Evolutionary conservation across 2,797 vertebrate species (phyloP), one percentile per base, ranked within the genome.

Genomic region (Clamator glandarius): DNA sequence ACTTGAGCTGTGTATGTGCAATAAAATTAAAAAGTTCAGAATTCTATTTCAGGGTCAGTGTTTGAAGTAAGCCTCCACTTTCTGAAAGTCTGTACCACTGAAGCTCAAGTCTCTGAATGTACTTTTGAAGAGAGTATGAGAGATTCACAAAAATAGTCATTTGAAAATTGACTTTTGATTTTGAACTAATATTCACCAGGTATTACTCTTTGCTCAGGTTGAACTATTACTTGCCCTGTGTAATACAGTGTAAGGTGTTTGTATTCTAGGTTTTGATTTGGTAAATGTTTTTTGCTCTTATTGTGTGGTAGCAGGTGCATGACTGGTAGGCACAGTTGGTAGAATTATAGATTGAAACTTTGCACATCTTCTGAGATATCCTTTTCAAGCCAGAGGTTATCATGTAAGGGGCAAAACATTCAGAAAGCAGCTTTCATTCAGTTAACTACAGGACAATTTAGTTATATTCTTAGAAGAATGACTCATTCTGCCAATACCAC

Each of bases 401-500:
- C 42, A 51, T 70, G 7, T 85, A 93, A 79, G 46, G 93, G 46
- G 15, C 6, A 91, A 89, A 95, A 48, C 8, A 50, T 58, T 87
- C 61, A 87, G 85, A 89, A 93, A 90, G 46, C 51, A 68, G n/a
- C 46, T 77, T 84, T 63, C 23, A 84, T 16, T 77, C 39, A 51
- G 63, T 82, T 70, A 96, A 57, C 77, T 59, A 90, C 48, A 89
- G 25, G 42, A 66, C 50, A 89, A 63, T 92, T 89, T 77, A 83
- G 66, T 67, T 91, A 76, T 55, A 80, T 51, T 87, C 89, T 91
- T 90, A 78, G 61, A 26, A 61, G 29, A 52, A 90, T 96, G 52
- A 95, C 44, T 95, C 78, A 94, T 88, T 96, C 92, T 90, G 46
- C 48, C 90, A 92, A 89, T 91, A 93, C 33, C 8, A 3, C 29